Conservation (phyloP, 2,113 vertebrate genomes). For the Rhegmatorhina hoffmannsi region DNA sequence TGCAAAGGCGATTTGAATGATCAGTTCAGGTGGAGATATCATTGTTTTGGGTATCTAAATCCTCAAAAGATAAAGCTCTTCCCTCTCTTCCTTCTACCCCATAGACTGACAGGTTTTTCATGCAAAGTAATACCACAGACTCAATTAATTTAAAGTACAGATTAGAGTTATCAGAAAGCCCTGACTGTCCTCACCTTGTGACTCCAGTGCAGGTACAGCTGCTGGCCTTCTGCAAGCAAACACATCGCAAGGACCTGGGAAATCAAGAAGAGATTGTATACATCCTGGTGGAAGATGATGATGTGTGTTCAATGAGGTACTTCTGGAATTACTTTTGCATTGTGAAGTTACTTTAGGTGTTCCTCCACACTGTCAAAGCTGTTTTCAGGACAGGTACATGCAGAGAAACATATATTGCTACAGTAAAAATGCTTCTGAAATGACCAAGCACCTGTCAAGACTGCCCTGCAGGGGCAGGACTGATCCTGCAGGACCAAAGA, state of each 20-base stretch:
- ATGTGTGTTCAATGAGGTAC: neutral
- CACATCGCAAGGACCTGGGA: constrained; percentile 85
- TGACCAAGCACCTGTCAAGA: neutral
- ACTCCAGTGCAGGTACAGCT: constrained; percentile 85
- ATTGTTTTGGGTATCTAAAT: neutral
- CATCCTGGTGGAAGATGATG: neutral
- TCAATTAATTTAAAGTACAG: neutral
- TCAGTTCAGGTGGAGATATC: neutral
- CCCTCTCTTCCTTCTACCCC: neutral
- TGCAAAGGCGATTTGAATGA: neutral
- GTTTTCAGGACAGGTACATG: neutral
- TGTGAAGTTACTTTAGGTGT: neutral
- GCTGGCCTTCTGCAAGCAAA: constrained; percentile 86
- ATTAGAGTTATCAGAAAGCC: neutral
- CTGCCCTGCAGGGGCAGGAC: neutral
- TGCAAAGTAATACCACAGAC: neutral
- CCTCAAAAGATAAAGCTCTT: neutral
- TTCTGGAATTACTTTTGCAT: neutral
- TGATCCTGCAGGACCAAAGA: neutral
- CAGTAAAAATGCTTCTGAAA: neutral
- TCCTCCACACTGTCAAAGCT: neutral
- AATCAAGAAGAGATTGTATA: constrained; percentile 27
- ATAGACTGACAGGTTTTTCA: neutral
- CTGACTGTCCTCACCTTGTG: constrained; percentile 84
- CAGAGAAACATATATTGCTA: neutral